These are phyloP conservation scores for Acromyrmex charruanus DNA, from an alignment of 1,140 invertebrate genomes.

Conservation along the genomic window DNA sequence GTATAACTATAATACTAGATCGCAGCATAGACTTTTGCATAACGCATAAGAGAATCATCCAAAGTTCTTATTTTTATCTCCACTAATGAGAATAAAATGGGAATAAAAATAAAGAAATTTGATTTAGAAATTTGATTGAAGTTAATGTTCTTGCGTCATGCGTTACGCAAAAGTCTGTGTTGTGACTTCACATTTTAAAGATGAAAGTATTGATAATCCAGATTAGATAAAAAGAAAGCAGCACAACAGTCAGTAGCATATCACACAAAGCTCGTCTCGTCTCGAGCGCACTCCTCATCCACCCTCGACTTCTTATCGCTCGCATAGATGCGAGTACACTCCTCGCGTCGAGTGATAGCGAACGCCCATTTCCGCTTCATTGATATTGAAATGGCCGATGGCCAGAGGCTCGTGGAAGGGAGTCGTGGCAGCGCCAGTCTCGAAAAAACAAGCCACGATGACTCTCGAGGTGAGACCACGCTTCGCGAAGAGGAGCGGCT, in stretches of 20 bases:
- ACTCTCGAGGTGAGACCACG: slow-evolving; percentile 59
- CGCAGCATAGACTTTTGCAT: no score
- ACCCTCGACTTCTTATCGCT: slow-evolving; percentile 43
- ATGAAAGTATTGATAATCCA: neutral
- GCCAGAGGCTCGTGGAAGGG: slow-evolving; percentile 32
- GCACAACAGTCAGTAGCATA: neutral
- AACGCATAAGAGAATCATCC: no score
- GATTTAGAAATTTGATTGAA: no score
- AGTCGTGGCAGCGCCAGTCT: slow-evolving; percentile 48
- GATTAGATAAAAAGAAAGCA: neutral
- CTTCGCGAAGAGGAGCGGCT: slow-evolving; percentile 56
- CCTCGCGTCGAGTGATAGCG: slow-evolving; percentile 44
- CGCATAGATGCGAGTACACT: slow-evolving; percentile 18
- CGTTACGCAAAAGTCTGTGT: no score
- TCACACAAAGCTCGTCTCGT: neutral
- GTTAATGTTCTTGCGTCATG: no score
- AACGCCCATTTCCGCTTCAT: slow-evolving; percentile 59
- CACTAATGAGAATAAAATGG: no score
- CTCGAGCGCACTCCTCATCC: slow-evolving; percentile 13
- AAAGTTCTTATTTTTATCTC: no score
- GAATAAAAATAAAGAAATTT: no score
- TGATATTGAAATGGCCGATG: slow-evolving; percentile 72
- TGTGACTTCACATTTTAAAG: neutral
- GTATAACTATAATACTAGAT: no score
- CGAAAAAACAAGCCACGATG: slow-evolving; percentile 73